Conservation (phyloP, 92 coral and sea anemone genomes). For the Paramuricea clavata region DNA sequence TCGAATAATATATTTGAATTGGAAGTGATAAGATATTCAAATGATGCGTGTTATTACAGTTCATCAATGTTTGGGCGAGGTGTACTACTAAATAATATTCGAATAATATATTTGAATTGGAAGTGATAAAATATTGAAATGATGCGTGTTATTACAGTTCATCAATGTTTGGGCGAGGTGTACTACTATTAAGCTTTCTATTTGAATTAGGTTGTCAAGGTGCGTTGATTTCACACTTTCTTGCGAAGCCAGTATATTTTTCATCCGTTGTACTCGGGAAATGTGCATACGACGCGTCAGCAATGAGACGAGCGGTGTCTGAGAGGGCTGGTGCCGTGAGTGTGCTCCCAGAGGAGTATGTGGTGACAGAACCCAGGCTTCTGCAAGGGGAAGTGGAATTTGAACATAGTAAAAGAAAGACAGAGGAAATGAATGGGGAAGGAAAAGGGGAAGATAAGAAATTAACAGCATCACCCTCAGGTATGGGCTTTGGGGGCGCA, state of each 20-base stretch:
- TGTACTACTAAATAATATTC: too few species aligned
- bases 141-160: too few species aligned
- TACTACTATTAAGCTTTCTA: too few species aligned
- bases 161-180: too few species aligned
- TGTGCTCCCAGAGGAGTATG: slow-evolving; percentile 44
- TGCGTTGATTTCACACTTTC: slow-evolving; percentile 86
- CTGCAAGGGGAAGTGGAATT: slow-evolving; percentile 71
- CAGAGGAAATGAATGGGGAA: background rate
- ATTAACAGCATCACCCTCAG: slow-evolving; percentile 77
- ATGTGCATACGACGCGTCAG: slow-evolving; percentile 74
- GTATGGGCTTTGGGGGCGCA: too few species aligned
- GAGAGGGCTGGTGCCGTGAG: slow-evolving; percentile 69
- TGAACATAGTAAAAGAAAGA: slow-evolving; percentile 66
- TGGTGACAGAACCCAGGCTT: slow-evolving; percentile 67
- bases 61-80: too few species aligned
- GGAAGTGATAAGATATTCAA: too few species aligned
- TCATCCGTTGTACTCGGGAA: slow-evolving; percentile 86
- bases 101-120: too few species aligned
- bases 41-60: too few species aligned
- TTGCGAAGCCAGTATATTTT: slow-evolving; percentile 76
- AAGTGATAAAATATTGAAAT: too few species aligned
- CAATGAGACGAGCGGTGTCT: slow-evolving; percentile 83
- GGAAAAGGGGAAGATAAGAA: slow-evolving; percentile 34
- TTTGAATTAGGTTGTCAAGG: slow-evolving; percentile 83
- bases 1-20: too few species aligned